These are phyloP conservation scores for Palythoa heliodiscus DNA, from an alignment of 92 coral and sea anemone genomes.

Conservation along the genomic window DNA sequence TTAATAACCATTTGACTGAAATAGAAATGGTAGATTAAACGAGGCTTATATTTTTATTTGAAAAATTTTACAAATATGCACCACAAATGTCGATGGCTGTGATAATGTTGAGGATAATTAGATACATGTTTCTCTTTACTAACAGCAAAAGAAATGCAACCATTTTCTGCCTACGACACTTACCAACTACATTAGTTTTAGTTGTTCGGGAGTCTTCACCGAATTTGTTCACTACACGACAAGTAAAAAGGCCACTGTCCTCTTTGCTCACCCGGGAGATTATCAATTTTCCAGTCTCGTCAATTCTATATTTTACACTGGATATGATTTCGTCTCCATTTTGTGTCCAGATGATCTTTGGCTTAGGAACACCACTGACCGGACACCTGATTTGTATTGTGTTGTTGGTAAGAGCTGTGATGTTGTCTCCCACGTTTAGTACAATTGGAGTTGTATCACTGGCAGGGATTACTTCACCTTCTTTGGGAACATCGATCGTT, in stretches of 20 bases:
- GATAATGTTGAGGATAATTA: too few species aligned
- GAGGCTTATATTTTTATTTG: too few species aligned
- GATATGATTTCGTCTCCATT: constrained; percentile 12
- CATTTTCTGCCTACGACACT: neutral
- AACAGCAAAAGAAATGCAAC: neutral
- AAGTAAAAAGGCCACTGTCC: neutral
- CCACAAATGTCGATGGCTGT: too few species aligned
- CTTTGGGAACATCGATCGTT: constrained; percentile 25
- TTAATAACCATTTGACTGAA: too few species aligned
- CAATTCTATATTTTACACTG: constrained; percentile 18
- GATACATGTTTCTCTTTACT: neutral
- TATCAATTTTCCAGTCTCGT: constrained; percentile 21
- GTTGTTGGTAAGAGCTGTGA: constrained; percentile 43
- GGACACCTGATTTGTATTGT: constrained; percentile 38
- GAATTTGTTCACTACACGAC: neutral
- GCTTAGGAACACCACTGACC: constrained; percentile 30
- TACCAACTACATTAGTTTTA: constrained; percentile 8
- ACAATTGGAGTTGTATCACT: constrained; percentile 24
- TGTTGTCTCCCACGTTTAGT: constrained; percentile 32
- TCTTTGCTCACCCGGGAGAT: neutral
- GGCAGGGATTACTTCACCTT: constrained; percentile 27
- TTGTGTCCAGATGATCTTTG: constrained; percentile 25
- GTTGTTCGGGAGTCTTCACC: constrained; percentile 35
- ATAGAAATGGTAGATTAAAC: too few species aligned
- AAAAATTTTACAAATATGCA: too few species aligned